These are phyloP conservation scores for Pedetes capensis DNA, from an alignment of 2,113 vertebrate species.

Conservation along the genomic window DNA sequence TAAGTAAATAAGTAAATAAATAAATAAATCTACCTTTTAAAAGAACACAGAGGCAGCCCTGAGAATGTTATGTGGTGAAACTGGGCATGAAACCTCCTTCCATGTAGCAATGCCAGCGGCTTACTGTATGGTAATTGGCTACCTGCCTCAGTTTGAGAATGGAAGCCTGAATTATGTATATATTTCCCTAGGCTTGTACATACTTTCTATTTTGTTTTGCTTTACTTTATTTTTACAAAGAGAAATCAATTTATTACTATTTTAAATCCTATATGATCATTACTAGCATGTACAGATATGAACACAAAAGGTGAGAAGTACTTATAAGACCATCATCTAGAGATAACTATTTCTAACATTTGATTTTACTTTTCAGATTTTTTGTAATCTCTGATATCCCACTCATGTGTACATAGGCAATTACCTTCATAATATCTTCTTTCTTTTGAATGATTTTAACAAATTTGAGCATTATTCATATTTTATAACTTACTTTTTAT, in stretches of 20 bases:
- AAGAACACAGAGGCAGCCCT: background rate
- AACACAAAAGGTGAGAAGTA: background rate
- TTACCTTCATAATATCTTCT: background rate
- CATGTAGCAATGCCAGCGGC: accelerated
- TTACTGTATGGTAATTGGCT: accelerated
- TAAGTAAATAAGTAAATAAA: no score
- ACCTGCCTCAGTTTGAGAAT: background rate
- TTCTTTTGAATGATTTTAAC: slow-evolving; percentile 4
- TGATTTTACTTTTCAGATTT: background rate
- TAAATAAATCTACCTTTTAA: no score
- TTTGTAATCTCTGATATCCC: background rate
- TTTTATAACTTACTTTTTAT: background rate
- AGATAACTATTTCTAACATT: background rate
- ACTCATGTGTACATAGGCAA: background rate
- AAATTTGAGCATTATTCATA: background rate
- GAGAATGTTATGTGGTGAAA: background rate
- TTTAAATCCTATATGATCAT: background rate
- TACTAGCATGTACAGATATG: background rate
- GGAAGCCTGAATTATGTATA: accelerated
- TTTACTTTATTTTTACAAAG: background rate
- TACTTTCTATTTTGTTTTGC: background rate
- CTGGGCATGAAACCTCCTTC: accelerated
- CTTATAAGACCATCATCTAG: background rate
- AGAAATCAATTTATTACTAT: background rate
- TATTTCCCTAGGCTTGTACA: background rate